Evolutionary conservation across 2,888 invertebrate species (phyloP).

Genomic region (Aspidiotus rigidus): DNA sequence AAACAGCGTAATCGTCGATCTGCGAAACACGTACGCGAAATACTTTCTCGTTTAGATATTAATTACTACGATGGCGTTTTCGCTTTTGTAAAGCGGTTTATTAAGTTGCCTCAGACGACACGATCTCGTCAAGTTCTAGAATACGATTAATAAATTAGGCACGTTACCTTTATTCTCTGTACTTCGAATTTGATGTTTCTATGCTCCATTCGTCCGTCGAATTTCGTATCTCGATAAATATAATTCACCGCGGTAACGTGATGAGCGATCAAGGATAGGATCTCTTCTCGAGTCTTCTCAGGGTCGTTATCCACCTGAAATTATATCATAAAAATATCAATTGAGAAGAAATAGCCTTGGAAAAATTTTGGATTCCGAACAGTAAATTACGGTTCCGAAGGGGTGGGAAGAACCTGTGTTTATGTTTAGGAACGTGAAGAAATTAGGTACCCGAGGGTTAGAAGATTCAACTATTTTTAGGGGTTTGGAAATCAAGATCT

Average conservation of each 20-base stretch:
- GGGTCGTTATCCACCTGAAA: slow-evolving; percentile 60
- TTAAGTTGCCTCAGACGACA: too few relatives aligned
- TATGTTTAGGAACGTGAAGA: too few relatives aligned
- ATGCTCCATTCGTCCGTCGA: slow-evolving; percentile 81
- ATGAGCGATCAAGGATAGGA: slow-evolving; percentile 91
- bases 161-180: slow-evolving; percentile 63
- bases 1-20: slow-evolving; percentile 83
- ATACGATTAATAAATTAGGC: neutral
- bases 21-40: slow-evolving; percentile 44
- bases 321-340: slow-evolving; percentile 2
- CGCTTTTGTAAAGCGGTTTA: too few relatives aligned
- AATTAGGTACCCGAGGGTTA: too few relatives aligned
- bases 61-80: too few relatives aligned
- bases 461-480: too few relatives aligned
- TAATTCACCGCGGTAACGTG: slow-evolving; percentile 98
- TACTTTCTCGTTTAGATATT: too few relatives aligned
- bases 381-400: too few relatives aligned
- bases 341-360: neutral
- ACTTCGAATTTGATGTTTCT: slow-evolving; percentile 95
- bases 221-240: slow-evolving; percentile 89
- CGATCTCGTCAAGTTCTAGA: too few relatives aligned
- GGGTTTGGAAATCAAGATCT: too few relatives aligned
- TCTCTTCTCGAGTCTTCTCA: slow-evolving; percentile 92
- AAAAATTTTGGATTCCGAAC: too few relatives aligned
- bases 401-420: too few relatives aligned